Evolutionary conservation across 2,888 invertebrate species (phyloP).

Genomic region (Ctenicera cuprea): DNA sequence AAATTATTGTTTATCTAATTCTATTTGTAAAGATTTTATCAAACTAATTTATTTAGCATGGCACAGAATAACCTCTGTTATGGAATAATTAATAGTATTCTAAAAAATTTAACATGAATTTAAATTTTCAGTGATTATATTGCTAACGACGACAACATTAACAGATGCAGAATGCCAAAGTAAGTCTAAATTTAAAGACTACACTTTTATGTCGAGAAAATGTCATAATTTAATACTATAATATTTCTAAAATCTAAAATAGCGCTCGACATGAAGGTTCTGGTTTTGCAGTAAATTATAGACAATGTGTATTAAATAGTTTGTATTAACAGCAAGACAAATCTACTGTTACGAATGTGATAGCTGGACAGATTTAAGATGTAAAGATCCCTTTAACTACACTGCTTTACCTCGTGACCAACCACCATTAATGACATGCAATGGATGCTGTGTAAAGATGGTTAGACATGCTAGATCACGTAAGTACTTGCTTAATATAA

Average conservation of each 20-base stretch:
- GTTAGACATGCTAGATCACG: conserved; percentile 93
- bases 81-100: too few species aligned
- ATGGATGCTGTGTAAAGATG: conserved; percentile 97
- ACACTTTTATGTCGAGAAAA: conserved; percentile 1
- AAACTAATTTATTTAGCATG: too few species aligned
- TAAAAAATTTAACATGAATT: background rate
- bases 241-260: background rate
- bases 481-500: conserved; percentile 81
- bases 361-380: conserved; percentile 92
- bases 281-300: background rate
- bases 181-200: conserved; percentile 68
- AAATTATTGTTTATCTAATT: too few species aligned
- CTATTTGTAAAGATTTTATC: too few species aligned
- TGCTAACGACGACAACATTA: conserved; percentile 71
- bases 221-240: background rate
- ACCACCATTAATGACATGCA: conserved; percentile 91
- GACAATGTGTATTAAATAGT: background rate
- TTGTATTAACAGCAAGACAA: conserved; percentile 81
- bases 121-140: conserved; percentile 69
- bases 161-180: conserved; percentile 78
- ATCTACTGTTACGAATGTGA: conserved; percentile 97
- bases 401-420: conserved; percentile 91
- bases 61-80: too few species aligned
- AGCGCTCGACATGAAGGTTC: too few species aligned
- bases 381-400: conserved; percentile 95